Evolutionary conservation across 2,797 vertebrate species (phyloP), one percentile per base, ranked within the genome.

Genomic region (Graptemys geographica): DNA sequence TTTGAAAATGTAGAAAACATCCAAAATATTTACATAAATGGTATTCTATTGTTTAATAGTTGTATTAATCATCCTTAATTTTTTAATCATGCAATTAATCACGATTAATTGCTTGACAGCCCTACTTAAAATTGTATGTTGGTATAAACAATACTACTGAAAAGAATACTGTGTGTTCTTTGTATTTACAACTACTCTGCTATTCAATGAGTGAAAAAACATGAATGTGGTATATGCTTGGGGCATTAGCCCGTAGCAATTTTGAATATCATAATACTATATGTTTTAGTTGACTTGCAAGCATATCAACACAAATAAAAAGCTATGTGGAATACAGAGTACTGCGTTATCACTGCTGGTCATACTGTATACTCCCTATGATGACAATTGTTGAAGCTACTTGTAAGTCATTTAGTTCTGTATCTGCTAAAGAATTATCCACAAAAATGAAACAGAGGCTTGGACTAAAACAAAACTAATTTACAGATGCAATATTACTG

Each of bases 201-300:
- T 93, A 74, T 65, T 57, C n/a, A 82, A 5, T 13, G 79, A 89
- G 3, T 56, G 92, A 19, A 55, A 87, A 92, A 89, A 94, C 37
- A 82, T 25, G 81, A 7, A 57, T 56, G n/a, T 41, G 18, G 4
- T 51, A 56, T 27, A 62, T 0, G 0, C 55, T 80, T 78, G 31
- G 57, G 0, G 81, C 88, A 89, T 78, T 85, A 44, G 21, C 37
- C 11, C 1, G 44, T 27, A 93, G 56, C 28, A 55, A 41, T 9
- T 9, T 23, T 81, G 51, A 4, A 80, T 37, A 28, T 81, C 41
- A 80, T 89, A 11, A 65, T 2, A 37, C 15, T 18, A 11, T 6
- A 76, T 9, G 12, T 18, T 93, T 56, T 85, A 85, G 53, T 31
- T 94, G 87, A 62, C 65, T 59, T 89, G 27, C 25, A 69, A 83